A percentile compares a stretch with the other conserved stretches of the same genome.
phyloP scores from a whole-genome alignment of 2,888 invertebrate genomes.

The Schizotus pectinicornis region DNA sequence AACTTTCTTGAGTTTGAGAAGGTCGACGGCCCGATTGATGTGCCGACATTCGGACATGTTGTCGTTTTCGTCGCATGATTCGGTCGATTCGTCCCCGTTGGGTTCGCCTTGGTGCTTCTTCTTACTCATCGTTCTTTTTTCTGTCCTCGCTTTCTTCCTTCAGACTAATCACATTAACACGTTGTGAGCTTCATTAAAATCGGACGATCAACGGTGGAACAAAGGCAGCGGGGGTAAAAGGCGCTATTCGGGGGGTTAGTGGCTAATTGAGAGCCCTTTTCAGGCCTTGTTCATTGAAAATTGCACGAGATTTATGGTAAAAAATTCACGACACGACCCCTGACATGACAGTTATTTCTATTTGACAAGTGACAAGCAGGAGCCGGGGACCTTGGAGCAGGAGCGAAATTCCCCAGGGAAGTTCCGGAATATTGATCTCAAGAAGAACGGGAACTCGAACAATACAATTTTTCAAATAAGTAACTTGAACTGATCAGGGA shows the following conservation, averaged over 20 bases:
- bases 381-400: too few relatives aligned
- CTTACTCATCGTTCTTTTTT: slow-evolving; percentile 67
- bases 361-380: slow-evolving; percentile 15
- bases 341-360: slow-evolving; percentile 19
- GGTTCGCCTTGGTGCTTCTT: slow-evolving; percentile 76
- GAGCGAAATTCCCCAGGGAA: too few relatives aligned
- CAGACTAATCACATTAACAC: slow-evolving; percentile 23
- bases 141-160: slow-evolving; percentile 2
- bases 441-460: too few relatives aligned
- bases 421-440: too few relatives aligned
- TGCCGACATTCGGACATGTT: slow-evolving; percentile 71
- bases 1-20: slow-evolving; percentile 64
- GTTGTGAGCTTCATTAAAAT: slow-evolving; percentile 21
- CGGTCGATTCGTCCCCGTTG: slow-evolving; percentile 71
- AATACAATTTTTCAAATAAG: too few relatives aligned
- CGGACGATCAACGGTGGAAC: neutral
- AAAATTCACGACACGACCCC: slow-evolving; percentile 6
- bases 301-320: slow-evolving; percentile 13
- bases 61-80: slow-evolving; percentile 72
- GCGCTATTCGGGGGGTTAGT: neutral
- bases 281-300: slow-evolving; percentile 18
- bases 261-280: neutral
- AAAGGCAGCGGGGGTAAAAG: slow-evolving; percentile 4
- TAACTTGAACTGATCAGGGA: too few relatives aligned
- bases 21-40: slow-evolving; percentile 71